Evolutionary conservation across 2,888 invertebrate species (phyloP), one percentile per base, ranked within the genome.

Genomic region (Trissolcus japonicus): DNA sequence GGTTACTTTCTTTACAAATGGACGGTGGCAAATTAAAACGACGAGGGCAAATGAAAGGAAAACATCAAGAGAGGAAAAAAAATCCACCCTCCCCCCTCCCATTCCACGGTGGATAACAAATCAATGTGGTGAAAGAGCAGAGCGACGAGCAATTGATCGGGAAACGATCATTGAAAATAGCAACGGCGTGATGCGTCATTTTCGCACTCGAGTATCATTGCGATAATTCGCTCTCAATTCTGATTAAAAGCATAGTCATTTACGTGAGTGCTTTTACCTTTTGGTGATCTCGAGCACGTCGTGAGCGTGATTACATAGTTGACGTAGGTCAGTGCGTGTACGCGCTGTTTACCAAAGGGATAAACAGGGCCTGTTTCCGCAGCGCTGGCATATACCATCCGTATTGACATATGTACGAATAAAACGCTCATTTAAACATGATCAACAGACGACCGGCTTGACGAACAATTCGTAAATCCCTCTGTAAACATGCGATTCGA

Each of bases 161-260:
- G 68, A 68, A 72, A 67, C 78, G 66, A 68, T 77, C 73, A 25
- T 43, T 57, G 56, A 67, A 77, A 77, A 73, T 77, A 60, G 60
- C 62, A 62, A 41, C 46, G 14, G 55, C 17, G 55, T 43, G 65
- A 50, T 66, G 55, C 53, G 75, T 60, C 73, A 59, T 62, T 78
- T 78, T 73, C 53, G 66, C 78, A 53, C 51, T 55, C 29, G 68
- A 71, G 71, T 66, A 68, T 77, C 72, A 83, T 82, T 81, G 69
- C 80, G 82, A 85, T 84, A 83, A 85, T 83, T 84, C 79, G 81
- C 78, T 80, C 83, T 78, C 81, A 80, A 80, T 83, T 79, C 82
- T 86, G 86, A 86, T 86, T 86, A 85, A 85, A 85, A 85, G 81
- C 83, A 77, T 78, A 79, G 82, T 85, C 85, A 86, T 86, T 86